Percentiles rank a stretch among this genome's conserved stretches.
These are phyloP conservation scores for Allacma fusca DNA, from an alignment of 2,888 invertebrate genomes.

Conservation along the genomic window DNA sequence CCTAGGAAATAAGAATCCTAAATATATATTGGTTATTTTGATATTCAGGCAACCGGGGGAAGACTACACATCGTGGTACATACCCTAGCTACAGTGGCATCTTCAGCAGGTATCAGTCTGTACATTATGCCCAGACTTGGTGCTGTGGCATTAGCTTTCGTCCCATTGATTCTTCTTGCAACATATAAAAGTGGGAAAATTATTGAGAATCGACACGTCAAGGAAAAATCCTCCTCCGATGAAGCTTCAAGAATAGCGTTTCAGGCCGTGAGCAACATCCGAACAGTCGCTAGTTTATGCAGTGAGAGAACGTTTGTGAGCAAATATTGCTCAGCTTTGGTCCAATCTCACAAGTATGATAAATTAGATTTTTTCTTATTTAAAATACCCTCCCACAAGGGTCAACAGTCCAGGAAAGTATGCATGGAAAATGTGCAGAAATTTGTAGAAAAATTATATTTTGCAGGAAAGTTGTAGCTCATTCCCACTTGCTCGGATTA, in stretches of 20 bases:
- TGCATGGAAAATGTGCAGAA: too few species aligned
- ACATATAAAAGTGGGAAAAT: slow-evolving; percentile 62
- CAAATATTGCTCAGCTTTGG: slow-evolving; percentile 70
- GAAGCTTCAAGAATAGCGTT: slow-evolving; percentile 74
- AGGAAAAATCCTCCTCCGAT: slow-evolving; percentile 73
- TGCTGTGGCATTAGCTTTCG: slow-evolving; percentile 62
- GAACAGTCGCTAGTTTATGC: slow-evolving; percentile 75
- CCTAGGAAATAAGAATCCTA: too few species aligned
- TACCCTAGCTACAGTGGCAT: slow-evolving; percentile 61
- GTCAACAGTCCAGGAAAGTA: too few species aligned
- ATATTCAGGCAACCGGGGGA: slow-evolving; percentile 63
- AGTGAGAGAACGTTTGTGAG: slow-evolving; percentile 71
- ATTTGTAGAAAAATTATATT: too few species aligned
- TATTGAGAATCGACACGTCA: slow-evolving; percentile 69
- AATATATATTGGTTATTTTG: too few species aligned
- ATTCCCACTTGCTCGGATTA: slow-evolving; percentile 62
- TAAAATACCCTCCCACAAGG: too few species aligned
- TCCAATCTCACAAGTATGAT: slow-evolving; percentile 65
- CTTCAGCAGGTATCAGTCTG: slow-evolving; percentile 59
- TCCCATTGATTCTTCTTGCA: slow-evolving; percentile 62
- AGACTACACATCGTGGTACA: slow-evolving; percentile 62
- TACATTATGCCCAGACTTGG: slow-evolving; percentile 62
- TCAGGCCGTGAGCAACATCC: slow-evolving; percentile 77
- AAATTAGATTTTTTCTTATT: too few species aligned
- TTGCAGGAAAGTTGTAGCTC: slow-evolving; percentile 31